These are phyloP conservation scores for Guaruba guarouba DNA, from an alignment of 2,113 vertebrate genomes.

Conservation along the genomic window DNA sequence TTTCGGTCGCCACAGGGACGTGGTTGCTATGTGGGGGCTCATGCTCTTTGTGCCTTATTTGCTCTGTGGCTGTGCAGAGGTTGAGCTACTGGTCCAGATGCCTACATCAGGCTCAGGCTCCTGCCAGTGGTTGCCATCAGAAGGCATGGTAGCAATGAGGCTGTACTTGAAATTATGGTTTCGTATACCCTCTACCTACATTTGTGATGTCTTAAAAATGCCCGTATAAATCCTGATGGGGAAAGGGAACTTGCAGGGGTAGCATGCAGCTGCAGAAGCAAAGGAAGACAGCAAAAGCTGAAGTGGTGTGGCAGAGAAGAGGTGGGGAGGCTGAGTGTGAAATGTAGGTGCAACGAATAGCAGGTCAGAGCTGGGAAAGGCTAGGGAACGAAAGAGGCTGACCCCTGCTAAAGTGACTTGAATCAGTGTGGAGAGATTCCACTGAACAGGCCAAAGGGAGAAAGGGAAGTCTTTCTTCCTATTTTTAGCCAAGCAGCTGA, in stretches of 20 bases:
- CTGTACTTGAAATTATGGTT: background rate
- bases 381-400: background rate
- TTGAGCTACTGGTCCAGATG: accelerated
- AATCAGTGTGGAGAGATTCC: background rate
- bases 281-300: background rate
- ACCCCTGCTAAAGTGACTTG: background rate
- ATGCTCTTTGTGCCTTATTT: background rate
- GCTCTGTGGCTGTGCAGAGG: background rate
- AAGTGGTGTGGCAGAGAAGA: background rate
- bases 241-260: background rate
- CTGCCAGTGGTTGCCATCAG: background rate
- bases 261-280: background rate
- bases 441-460: background rate
- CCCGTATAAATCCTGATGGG: background rate
- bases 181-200: background rate
- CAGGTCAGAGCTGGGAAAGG: background rate
- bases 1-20: background rate
- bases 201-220: background rate
- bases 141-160: background rate
- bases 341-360: background rate
- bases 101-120: background rate
- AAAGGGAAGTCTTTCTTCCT: background rate
- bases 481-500: conserved; percentile 27
- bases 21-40: accelerated
- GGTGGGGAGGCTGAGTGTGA: background rate